Evolutionary conservation across 2,888 invertebrate species (phyloP), one percentile per base, ranked within the genome.

Genomic region (Drosophila falleni): DNA sequence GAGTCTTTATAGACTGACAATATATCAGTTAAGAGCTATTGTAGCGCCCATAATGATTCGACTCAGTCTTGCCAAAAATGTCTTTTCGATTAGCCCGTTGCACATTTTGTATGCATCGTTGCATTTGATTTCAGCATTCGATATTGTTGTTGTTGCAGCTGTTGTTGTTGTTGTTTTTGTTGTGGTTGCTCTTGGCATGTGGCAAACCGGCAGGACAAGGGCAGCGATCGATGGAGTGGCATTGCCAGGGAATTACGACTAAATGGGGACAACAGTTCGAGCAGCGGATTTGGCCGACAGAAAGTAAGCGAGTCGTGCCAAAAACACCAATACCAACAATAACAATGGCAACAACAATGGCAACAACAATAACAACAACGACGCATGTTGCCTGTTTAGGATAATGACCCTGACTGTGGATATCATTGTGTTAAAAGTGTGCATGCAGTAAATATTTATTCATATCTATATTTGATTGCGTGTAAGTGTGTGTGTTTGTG

Each of bases 321-420:
- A 69, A 71, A 60, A 68, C 19, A 19, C 19, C 19, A 19, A 19
- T 4, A 31, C 15, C 39, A 50, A 23, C 15, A 55, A 50, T 16
- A 59, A 41, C 59, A 62, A n/a, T 26, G 63, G 29, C 6, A 66
- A 44, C 46, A 62, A 16, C 31, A 46, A 26, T 10, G 19, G n/a
- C 19, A 41, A 23, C 56, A 74, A 23, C 53, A 42, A 47, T 26
- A 62, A 46, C 50, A 67, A 29, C 35, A 37, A 10, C 58, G 31
- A 31, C 44, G 16, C 55, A 47, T 63, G 60, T 62, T 65, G 80
- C 80, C 80, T 61, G 69, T 71, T 82, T 78, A 73, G 82, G 83
- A 82, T 86, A 82, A 86, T 86, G 82, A 86, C 82, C 86, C 83
- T 86, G 86, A 68, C 61, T 64, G 31, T 26, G 5, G 16, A 19